Percentiles rank a stretch among this genome's conserved stretches.
phyloP scores from a whole-genome alignment of 2,888 invertebrate species.

The Willowsia nigromaculata region DNA sequence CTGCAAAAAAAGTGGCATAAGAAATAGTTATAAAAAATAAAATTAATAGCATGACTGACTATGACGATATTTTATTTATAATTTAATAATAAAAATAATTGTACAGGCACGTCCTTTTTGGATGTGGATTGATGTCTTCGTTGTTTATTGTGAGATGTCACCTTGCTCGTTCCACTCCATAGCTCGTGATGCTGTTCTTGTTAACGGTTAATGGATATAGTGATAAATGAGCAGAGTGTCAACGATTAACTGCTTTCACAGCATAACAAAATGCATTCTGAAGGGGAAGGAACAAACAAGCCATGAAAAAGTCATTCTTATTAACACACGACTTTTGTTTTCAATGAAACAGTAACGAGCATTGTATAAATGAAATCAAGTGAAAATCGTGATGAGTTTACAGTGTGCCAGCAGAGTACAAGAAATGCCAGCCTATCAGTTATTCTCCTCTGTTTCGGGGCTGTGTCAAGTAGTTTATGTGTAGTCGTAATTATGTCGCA shows the following conservation, averaged over 20 bases:
- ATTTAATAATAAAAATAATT: background rate
- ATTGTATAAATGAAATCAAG: constrained; percentile 35
- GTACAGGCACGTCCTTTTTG: constrained; percentile 7
- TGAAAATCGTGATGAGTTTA: constrained; percentile 31
- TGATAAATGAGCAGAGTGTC: constrained; percentile 70
- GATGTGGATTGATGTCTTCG: background rate
- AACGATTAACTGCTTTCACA: constrained; percentile 57
- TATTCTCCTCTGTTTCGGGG: background rate
- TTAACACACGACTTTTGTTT: background rate
- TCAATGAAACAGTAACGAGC: background rate
- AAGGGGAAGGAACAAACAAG: constrained; percentile 12
- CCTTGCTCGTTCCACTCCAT: constrained; percentile 29
- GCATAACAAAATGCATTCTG: constrained; percentile 29
- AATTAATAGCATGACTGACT: background rate
- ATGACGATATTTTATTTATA: constrained; percentile 4
- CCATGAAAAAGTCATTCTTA: constrained; percentile 34
- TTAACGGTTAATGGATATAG: constrained; percentile 53
- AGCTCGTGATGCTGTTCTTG: constrained; percentile 12
- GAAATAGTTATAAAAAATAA: background rate
- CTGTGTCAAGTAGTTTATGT: background rate
- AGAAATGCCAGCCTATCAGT: background rate
- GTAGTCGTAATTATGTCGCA: background rate
- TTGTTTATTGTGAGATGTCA: constrained; percentile 42
- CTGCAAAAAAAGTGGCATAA: background rate
- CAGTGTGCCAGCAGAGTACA: constrained; percentile 11